Base-by-base conservation (phyloP, 2,797 vertebrate species). In the Scomberomorus guttatus region DNA sequence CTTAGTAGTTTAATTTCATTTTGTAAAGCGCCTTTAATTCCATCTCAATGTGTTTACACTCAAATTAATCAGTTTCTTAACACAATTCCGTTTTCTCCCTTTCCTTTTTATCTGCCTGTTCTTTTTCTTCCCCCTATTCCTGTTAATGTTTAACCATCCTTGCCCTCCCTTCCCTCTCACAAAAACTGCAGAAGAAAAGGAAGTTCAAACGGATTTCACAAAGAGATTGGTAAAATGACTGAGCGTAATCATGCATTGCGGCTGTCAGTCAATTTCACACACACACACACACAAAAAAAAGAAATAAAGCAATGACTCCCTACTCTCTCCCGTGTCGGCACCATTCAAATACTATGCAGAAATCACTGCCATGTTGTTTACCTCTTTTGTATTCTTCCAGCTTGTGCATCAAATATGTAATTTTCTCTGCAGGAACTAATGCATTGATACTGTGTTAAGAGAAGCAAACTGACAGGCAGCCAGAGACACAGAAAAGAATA, bases 341-440 rank as follows among this genome's bases (percentile, higher is more conserved):
- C 55, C 60, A 68, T 80, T 79, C 57, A 71, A 73, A 72, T 69
- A 24, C 22, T 42, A 5, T 1, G n/a, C 48, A 79, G 46, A 79
- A 75, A 86, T 74, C 25, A 82, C 58, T 24, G 46, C n/a, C 72
- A 70, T 57, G 58, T 82, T 85, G 60, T 87, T 77, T 50, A 48
- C 60, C 52, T 69, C 83, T 50, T 87, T 82, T 86, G 69, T 83
- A 39, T 77, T 83, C 64, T 67, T 56, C 24, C 57, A 39, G 52
- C 78, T 78, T 34, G 42, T 57, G 66, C 46, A 55, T 67, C 27
- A 58, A 85, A 88, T 70, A 42, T 88, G 71, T 84, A 39, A 89
- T 87, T 91, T 89, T 80, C 82, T 81, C 77, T 59, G 80, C 72
- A 67, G 71, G 77, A 81, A 63, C 69, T 86, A 72, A 79, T 60